phyloP scores from a whole-genome alignment of 2,797 vertebrate genomes.

The Cynopterus sphinx region DNA sequence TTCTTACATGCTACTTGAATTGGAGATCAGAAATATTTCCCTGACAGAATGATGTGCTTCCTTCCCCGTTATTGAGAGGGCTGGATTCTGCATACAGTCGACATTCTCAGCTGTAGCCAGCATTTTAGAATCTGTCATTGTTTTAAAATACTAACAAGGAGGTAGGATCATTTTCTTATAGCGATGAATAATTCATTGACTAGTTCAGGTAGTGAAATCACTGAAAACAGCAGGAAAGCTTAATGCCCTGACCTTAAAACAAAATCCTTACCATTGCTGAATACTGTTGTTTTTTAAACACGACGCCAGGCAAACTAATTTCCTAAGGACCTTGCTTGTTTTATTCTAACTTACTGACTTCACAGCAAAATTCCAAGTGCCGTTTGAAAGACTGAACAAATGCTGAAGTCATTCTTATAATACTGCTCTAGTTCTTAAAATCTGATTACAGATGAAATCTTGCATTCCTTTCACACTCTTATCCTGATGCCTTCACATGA shows the following conservation, averaged over 20 bases:
- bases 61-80: neutral
- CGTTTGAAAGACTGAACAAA: neutral
- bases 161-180: constrained; percentile 33
- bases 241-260: constrained; percentile 67
- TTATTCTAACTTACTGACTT: neutral
- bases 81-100: neutral
- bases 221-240: constrained; percentile 80
- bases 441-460: neutral
- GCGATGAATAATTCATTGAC: constrained; percentile 79
- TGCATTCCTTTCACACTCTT: neutral
- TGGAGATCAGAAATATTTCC: neutral
- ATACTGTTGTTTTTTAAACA: neutral
- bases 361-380: neutral
- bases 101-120: constrained; percentile 59
- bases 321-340: neutral
- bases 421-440: neutral
- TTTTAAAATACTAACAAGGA: constrained; percentile 73
- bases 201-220: constrained; percentile 56
- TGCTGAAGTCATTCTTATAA: neutral
- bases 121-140: constrained; percentile 67
- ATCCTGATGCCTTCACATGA: neutral
- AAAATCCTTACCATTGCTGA: constrained; percentile 58
- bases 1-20: neutral
- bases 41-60: constrained; percentile 1
- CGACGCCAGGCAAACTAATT: neutral